phyloP scores from a whole-genome alignment of 2,113 vertebrate species.

The Pseudonaja textilis region DNA sequence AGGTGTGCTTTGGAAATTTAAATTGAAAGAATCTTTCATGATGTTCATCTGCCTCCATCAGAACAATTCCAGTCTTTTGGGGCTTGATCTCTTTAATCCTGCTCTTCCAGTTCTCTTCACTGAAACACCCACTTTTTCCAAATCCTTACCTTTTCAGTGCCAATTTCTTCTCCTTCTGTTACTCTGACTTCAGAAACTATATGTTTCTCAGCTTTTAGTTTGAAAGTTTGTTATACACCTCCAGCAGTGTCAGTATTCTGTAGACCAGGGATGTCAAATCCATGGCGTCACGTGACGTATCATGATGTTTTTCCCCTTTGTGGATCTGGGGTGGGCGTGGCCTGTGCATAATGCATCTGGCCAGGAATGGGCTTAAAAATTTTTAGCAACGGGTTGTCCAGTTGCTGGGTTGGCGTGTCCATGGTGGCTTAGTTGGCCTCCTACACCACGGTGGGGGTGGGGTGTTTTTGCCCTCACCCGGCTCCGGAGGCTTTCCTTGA shows the following conservation, averaged over 20 bases:
- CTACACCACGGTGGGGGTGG: too few relatives aligned
- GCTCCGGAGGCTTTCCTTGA: too few relatives aligned
- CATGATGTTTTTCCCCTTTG: too few relatives aligned
- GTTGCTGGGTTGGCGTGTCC: too few relatives aligned
- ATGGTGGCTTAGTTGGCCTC: too few relatives aligned
- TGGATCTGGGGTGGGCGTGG: too few relatives aligned
- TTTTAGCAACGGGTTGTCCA: too few relatives aligned
- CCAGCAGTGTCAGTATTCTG: background rate
- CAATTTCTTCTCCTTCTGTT: background rate
- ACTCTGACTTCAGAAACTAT: background rate
- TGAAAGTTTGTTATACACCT: background rate
- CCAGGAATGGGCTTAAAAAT: too few relatives aligned
- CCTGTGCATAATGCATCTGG: too few relatives aligned
- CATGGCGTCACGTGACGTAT: fast-evolving
- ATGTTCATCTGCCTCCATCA: background rate
- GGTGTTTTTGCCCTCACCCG: too few relatives aligned
- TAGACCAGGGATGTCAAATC: background rate
- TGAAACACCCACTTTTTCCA: background rate
- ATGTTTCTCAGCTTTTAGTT: background rate
- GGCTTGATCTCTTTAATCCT: background rate
- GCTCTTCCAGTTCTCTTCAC: background rate
- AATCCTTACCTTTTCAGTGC: background rate
- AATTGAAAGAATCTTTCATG: background rate
- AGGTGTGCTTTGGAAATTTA: background rate
- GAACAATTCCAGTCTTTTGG: too few relatives aligned